Evolutionary conservation across 2,888 invertebrate species (phyloP).

Genomic region (Agrochola lychnidis): DNA sequence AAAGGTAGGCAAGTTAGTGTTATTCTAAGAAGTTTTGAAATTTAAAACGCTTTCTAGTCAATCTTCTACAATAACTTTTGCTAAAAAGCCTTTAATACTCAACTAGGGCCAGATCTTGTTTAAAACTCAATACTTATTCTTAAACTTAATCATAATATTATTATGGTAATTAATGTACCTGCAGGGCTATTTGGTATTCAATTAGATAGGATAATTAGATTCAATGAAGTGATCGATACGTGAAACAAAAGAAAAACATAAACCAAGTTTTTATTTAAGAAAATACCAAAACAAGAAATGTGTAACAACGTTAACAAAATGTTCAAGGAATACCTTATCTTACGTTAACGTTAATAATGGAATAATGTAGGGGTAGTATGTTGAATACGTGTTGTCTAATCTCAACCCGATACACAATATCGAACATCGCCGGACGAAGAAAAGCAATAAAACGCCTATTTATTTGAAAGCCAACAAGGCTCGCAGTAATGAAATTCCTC

Average conservation of each 20-base stretch:
- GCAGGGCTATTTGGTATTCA: not conserved
- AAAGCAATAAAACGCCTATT: constrained; percentile 89
- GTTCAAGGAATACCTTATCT: not conserved
- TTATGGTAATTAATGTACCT: not conserved
- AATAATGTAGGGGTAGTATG: constrained; percentile 62
- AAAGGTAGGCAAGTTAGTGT: not conserved
- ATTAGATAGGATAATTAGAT: not conserved
- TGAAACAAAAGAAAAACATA: not conserved
- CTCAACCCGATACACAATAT: constrained; percentile 82
- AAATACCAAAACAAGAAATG: not conserved
- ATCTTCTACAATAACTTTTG: not conserved
- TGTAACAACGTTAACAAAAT: not conserved
- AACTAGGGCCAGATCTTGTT: not conserved
- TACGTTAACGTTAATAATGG: constrained; percentile 42
- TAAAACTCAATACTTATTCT: not conserved
- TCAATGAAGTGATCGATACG: not conserved
- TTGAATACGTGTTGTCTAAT: constrained; percentile 74
- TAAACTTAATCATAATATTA: not conserved
- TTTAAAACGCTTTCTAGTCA: no score
- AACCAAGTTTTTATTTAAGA: not conserved
- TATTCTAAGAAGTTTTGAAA: not conserved
- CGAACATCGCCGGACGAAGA: constrained; percentile 79
- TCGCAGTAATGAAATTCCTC: constrained; percentile 88
- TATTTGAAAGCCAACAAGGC: constrained; percentile 87
- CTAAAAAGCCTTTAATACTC: not conserved